A percentile compares a stretch with the other conserved stretches of the same genome.
phyloP scores from a whole-genome alignment of 2,888 invertebrate genomes.

The Lepas anatifera region DNA sequence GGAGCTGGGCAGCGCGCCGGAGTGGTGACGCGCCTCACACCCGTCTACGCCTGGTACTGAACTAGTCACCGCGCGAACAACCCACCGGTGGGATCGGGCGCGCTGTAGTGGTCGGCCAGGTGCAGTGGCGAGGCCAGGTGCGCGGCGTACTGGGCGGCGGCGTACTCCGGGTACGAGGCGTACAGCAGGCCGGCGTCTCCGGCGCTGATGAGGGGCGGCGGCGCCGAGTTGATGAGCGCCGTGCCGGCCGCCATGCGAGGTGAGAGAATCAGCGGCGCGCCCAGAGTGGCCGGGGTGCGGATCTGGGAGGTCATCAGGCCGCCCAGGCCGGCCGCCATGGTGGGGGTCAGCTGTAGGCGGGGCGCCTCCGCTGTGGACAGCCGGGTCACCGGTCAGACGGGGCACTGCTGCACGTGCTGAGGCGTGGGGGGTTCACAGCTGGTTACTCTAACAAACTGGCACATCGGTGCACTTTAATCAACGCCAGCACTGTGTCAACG shows the following conservation, averaged over 20 bases:
- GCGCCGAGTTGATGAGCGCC: constrained; percentile 39
- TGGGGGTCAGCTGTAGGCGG: neutral
- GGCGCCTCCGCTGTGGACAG: neutral
- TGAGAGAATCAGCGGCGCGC: constrained; percentile 84
- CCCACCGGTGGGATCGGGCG: constrained; percentile 92
- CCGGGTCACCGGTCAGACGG: neutral
- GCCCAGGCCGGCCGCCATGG: constrained; percentile 36
- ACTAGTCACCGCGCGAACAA: constrained; percentile 63
- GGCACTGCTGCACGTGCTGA: too few relatives aligned
- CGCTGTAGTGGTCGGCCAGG: constrained; percentile 43
- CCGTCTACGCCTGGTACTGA: too few relatives aligned
- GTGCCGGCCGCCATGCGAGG: constrained; percentile 78
- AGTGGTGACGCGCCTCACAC: too few relatives aligned
- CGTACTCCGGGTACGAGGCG: constrained; percentile 48
- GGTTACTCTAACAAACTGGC: too few relatives aligned
- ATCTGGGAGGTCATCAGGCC: constrained; percentile 53
- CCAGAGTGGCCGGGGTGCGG: constrained; percentile 55
- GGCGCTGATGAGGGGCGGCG: constrained; percentile 48
- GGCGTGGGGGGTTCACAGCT: too few relatives aligned
- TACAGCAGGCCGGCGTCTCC: constrained; percentile 72
- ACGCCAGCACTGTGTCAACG: too few relatives aligned
- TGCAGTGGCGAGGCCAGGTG: constrained; percentile 42
- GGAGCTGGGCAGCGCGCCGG: too few relatives aligned
- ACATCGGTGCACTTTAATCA: too few relatives aligned
- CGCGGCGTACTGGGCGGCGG: constrained; percentile 84